phyloP scores from a whole-genome alignment of 2,797 vertebrate genomes.

The Garrulus glandarius region DNA sequence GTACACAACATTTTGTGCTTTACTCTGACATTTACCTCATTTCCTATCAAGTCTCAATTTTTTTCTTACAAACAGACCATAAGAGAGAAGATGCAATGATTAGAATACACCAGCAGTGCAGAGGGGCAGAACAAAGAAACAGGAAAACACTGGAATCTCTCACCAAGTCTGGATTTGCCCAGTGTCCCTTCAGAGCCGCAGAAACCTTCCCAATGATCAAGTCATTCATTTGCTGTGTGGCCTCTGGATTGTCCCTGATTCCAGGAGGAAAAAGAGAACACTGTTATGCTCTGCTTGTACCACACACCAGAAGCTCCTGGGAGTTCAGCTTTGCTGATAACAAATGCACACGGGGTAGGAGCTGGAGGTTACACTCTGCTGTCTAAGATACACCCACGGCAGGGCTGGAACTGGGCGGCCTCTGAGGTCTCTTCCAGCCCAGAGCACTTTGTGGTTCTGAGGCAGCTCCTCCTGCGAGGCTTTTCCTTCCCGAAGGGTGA shows the following conservation, averaged over 20 bases:
- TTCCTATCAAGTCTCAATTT: not conserved
- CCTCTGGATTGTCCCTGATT: conserved; percentile 93
- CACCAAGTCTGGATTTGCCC: conserved; percentile 98
- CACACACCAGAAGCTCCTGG: not conserved
- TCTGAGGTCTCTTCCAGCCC: not conserved
- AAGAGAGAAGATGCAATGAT: not conserved
- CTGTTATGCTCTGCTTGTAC: not conserved
- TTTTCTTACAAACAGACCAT: not conserved
- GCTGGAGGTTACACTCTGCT: not conserved
- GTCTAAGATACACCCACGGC: rapidly evolving
- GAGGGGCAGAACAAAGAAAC: not conserved
- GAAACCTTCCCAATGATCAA: conserved; percentile 97
- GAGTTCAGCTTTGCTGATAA: not conserved
- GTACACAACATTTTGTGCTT: not conserved
- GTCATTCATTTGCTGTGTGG: conserved; percentile 98
- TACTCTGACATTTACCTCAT: not conserved
- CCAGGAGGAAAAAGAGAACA: not conserved
- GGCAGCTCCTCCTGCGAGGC: not conserved
- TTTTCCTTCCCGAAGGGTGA: not conserved
- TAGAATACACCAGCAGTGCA: not conserved
- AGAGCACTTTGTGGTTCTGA: not conserved
- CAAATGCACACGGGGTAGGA: not conserved
- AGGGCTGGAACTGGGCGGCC: not conserved
- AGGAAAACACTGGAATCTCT: not conserved
- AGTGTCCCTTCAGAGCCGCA: conserved; percentile 94